phyloP scores from a whole-genome alignment of 2,113 vertebrate species.

The Crypturellus undulatus region DNA sequence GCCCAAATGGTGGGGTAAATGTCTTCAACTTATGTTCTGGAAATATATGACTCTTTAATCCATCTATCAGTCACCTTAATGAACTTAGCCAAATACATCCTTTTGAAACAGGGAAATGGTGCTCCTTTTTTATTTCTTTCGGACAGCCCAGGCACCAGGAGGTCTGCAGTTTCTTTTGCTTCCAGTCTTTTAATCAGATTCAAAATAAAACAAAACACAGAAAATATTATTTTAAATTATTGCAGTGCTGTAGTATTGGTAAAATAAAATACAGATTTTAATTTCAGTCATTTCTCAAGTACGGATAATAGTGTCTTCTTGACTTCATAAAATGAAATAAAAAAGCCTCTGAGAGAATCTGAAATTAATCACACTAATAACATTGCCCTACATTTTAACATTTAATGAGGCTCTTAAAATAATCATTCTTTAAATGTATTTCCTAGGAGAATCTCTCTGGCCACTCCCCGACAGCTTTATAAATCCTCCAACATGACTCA shows the following conservation, averaged over 20 bases:
- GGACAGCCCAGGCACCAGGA: constrained; percentile 38
- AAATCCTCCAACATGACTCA: constrained; percentile 99
- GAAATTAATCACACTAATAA: constrained; percentile 44
- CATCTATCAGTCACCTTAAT: constrained; percentile 29
- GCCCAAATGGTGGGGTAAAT: constrained; percentile 1
- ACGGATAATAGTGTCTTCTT: constrained; percentile 2
- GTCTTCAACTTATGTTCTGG: not conserved
- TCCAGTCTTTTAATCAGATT: constrained; percentile 16
- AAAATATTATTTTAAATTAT: constrained; percentile 27
- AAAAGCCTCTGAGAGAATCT: constrained; percentile 7
- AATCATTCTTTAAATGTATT: constrained; percentile 40
- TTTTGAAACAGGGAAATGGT: constrained; percentile 18
- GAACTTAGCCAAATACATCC: constrained; percentile 36
- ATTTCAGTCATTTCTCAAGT: constrained; percentile 26
- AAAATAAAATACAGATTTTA: constrained; percentile 21
- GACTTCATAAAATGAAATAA: constrained; percentile 22
- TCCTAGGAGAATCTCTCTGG: constrained; percentile 93
- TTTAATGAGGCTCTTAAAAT: constrained; percentile 37
- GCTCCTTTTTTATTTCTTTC: constrained; percentile 27
- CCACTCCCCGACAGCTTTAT: constrained; percentile 96
- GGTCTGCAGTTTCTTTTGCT: constrained; percentile 27
- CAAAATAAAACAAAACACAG: constrained; percentile 16
- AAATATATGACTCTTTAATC: constrained; percentile 3
- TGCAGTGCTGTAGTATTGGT: not conserved
- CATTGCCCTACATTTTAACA: not conserved